Base-by-base conservation (phyloP, 2,797 vertebrate species). In the Todus mexicanus region DNA sequence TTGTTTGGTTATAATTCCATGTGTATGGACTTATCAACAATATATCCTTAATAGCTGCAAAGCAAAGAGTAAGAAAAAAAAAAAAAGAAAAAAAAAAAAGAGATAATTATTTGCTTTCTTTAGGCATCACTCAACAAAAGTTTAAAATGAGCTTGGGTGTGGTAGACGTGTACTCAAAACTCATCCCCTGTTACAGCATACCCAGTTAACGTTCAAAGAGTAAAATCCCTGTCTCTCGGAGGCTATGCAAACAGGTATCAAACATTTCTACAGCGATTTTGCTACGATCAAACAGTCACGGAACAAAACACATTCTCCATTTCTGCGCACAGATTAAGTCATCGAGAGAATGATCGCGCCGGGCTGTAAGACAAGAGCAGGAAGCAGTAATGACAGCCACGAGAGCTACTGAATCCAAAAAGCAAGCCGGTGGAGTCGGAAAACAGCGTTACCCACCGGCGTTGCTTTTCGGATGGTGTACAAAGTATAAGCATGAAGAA, bases 341-440 rank as follows among this genome's bases (percentile, higher is more conserved):
- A 60, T 27, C 11, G 69, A 84, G 82, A 78, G 29, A 75, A 85
- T 4, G 66, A 11, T 76, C 14, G 81, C 31, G 38, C 81, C 38
- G 48, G 71, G 57, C 70, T 63, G 75, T 27, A 63, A 84, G 75
- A 95, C 38, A 91, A 94, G 95, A 97, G 74, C 70, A 85, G 84
- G 76, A 93, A 95, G 97, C 97, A 93, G 96, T 81, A 92, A 81
- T 92, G 92, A 92, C 96, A 95, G 96, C 94, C 95, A 94, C 26
- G 89, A 64, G 88, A 95, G 85, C 94, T 89, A 79, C 35, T 33
- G 61, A 74, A 88, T 97, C 97, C 97, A 96, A 94, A 96, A 96
- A 97, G 96, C 96, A 97, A 96, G 91, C 92, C 61, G 81, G 53
- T 16, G 15, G 69, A 59, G 81, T 43, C 83, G 66, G 45, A n/a